Conservation (phyloP, 2,797 vertebrate genomes). For the Acipenser oxyrinchus region DNA sequence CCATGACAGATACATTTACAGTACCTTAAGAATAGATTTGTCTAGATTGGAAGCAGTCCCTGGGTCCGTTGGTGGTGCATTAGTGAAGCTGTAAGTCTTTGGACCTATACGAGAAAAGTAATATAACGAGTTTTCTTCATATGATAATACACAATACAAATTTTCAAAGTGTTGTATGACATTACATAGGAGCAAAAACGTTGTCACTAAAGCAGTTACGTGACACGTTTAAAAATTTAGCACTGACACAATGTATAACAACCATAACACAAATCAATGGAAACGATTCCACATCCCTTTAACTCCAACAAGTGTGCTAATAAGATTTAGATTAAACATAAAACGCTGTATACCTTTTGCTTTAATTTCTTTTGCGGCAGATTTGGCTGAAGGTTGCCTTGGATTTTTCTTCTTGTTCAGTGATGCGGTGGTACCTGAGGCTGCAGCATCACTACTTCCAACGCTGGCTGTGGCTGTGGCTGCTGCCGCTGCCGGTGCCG, state of each 20-base stretch:
- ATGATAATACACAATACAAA: too few species aligned
- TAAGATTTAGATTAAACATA: neutral
- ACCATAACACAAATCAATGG: too few species aligned
- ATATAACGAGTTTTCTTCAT: neutral
- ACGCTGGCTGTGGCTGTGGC: constrained; percentile 3
- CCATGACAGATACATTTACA: neutral
- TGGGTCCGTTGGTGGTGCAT: constrained; percentile 63
- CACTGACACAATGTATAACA: too few species aligned
- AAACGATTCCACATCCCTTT: too few species aligned
- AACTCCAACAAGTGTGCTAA: too few species aligned
- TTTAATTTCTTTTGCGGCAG: constrained; percentile 51
- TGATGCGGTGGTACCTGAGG: constrained; percentile 13
- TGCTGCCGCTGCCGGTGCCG: constrained; percentile 21
- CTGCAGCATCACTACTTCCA: constrained; percentile 37
- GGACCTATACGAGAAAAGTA: constrained; percentile 55
- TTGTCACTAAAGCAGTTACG: too few species aligned
- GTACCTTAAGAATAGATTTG: constrained; percentile 83
- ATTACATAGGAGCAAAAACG: too few species aligned
- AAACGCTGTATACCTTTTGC: constrained; percentile 46
- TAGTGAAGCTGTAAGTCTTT: constrained; percentile 84
- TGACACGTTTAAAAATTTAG: too few species aligned
- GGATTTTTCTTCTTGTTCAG: constrained; percentile 36
- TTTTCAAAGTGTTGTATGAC: too few species aligned
- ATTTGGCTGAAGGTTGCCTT: constrained; percentile 37
- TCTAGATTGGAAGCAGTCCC: constrained; percentile 60